phyloP scores from a whole-genome alignment of 92 coral and sea anemone species.

The Micromussa lordhowensis region DNA sequence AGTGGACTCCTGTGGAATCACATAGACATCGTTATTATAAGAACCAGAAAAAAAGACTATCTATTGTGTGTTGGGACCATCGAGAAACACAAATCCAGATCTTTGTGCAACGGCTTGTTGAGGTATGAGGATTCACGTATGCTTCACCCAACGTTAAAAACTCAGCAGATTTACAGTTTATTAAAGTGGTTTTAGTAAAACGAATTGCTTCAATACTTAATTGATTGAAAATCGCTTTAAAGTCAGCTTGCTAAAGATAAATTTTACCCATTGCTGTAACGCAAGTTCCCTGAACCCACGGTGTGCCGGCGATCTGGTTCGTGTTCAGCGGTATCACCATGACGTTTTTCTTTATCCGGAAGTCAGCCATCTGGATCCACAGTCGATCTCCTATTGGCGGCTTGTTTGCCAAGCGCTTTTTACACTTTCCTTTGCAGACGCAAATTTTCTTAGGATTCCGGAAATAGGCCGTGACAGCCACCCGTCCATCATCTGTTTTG shows the following conservation, averaged over 20 bases:
- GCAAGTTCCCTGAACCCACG: conserved; percentile 91
- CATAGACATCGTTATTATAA: background rate
- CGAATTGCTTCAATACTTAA: too few species aligned
- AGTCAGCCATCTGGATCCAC: conserved; percentile 77
- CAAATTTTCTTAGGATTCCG: conserved; percentile 79
- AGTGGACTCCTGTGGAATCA: conserved; percentile 75
- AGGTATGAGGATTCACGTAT: too few species aligned
- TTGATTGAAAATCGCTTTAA: too few species aligned
- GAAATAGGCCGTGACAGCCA: conserved; percentile 80
- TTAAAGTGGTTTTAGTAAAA: too few species aligned
- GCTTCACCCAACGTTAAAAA: too few species aligned
- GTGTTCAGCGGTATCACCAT: conserved; percentile 65
- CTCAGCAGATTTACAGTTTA: too few species aligned
- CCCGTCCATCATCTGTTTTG: conserved; percentile 50
- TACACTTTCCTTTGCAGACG: conserved; percentile 44
- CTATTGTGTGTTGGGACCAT: background rate
- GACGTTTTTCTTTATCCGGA: conserved; percentile 16
- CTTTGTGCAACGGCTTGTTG: too few species aligned
- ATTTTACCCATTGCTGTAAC: conserved; percentile 74
- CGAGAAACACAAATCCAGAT: background rate
- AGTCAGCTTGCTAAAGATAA: background rate
- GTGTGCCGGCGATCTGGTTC: conserved; percentile 52
- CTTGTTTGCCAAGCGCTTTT: conserved; percentile 12
- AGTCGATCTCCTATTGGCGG: conserved; percentile 75
- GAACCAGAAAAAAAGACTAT: background rate